Base-by-base conservation (phyloP, 2,113 vertebrate genomes). In the Turnix velox region DNA sequence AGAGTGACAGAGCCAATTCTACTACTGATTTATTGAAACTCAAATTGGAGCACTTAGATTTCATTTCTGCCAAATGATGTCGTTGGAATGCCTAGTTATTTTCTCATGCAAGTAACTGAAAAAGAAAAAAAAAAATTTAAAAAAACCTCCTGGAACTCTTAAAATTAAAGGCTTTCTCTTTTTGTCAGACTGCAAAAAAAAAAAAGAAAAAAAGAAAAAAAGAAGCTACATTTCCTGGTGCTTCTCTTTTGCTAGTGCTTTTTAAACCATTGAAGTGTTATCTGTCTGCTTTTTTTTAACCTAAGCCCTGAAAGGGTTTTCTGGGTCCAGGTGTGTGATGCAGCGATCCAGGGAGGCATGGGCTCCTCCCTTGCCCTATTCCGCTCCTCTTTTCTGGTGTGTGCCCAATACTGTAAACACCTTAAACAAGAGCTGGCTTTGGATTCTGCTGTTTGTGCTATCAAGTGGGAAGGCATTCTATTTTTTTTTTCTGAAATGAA, bases 401-500 rank as follows among this genome's bases (percentile, higher is more conserved):
- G 37, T 77, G 81, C 86, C 84, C 75, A 4, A 75, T 87, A 46
- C 62, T 58, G 59, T 88, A 95, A 96, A 95, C 92, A 93, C 95
- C 92, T 95, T 78, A 82, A 96, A 91, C 49, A 62, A 97, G 80
- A 93, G 81, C 92, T 96, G 95, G 91, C 93, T 89, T 74, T 1
- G 63, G 27, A 28, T 69, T 88, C 82, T 74, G 66, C 94, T 66
- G 82, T 66, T 22, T 77, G 28, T 90, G 94, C 96, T 92, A 97
- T 95, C 96, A 96, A 96, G 95, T 66, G 55, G 90, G 96, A 84
- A 91, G 95, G 96, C 96, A 96, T 97, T 97, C 97, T 95, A 95
- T 94, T 97, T 97, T 97, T 97, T 94, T 97, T 97, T 97, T 97
- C 96, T 97, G 95, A 81, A 96, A 84, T 88, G 95, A 97, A 97